These are phyloP conservation scores for Mormyrus iriodes DNA, from an alignment of 2,113 vertebrate genomes.

Conservation along the genomic window DNA sequence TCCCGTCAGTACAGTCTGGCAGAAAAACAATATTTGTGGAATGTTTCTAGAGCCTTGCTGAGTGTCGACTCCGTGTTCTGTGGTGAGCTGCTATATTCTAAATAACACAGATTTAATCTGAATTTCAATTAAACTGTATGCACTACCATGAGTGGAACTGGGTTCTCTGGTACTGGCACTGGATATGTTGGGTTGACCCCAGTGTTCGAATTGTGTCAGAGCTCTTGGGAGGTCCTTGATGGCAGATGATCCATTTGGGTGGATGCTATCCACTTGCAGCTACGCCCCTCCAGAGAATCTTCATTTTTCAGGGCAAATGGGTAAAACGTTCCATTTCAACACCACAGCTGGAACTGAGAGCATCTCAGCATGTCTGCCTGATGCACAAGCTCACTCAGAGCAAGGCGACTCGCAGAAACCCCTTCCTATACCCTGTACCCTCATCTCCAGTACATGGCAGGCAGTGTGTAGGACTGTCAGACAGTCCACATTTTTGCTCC, in stretches of 20 bases:
- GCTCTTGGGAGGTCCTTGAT: neutral
- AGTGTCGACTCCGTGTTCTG: neutral
- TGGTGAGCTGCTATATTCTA: neutral
- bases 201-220: neutral
- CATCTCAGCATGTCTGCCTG: neutral
- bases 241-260: neutral
- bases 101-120: neutral
- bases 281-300: neutral
- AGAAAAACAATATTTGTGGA: neutral
- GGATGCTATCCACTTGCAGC: neutral
- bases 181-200: neutral
- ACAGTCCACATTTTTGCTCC: no score
- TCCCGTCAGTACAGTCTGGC: neutral
- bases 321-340: neutral
- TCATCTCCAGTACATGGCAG: neutral
- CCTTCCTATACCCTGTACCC: neutral
- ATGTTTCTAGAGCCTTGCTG: neutral
- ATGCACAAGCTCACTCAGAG: neutral
- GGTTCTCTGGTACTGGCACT: no score
- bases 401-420: neutral
- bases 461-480: neutral
- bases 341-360: neutral
- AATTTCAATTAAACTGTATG: neutral
- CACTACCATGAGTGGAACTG: neutral
- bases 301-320: neutral